These are phyloP conservation scores for Dasypogon diadema DNA, from an alignment of 2,888 invertebrate species.

Conservation along the genomic window DNA sequence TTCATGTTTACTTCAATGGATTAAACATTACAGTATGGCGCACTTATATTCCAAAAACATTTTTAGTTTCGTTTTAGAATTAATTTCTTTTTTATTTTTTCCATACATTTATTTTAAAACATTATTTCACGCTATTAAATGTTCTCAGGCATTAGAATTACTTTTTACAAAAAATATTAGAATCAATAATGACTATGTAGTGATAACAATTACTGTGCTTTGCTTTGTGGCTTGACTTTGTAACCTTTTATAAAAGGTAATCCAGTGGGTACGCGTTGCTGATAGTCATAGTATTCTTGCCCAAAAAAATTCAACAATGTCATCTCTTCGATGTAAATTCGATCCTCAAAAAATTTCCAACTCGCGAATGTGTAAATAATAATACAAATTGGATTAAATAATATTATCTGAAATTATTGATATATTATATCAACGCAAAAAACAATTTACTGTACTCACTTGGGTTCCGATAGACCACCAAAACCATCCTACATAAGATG, in stretches of 20 bases:
- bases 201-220: neutral
- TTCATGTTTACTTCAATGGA: too few relatives aligned
- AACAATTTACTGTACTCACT: too few relatives aligned
- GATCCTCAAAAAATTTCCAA: conserved; percentile 92
- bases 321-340: conserved; percentile 90
- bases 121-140: too few relatives aligned
- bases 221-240: conserved; percentile 59
- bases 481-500: conserved; percentile 99
- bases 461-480: conserved; percentile 99
- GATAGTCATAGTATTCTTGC: conserved; percentile 86
- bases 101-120: too few relatives aligned
- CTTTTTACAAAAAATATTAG: too few relatives aligned
- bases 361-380: conserved; percentile 84
- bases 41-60: too few relatives aligned
- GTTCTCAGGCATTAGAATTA: too few relatives aligned
- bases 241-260: conserved; percentile 90
- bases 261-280: conserved; percentile 84
- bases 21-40: too few relatives aligned
- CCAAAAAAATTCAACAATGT: conserved; percentile 93
- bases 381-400: conserved; percentile 91
- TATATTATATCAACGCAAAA: conserved; percentile 23
- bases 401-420: conserved; percentile 76
- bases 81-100: too few relatives aligned
- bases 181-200: too few relatives aligned
- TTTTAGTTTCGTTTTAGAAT: too few relatives aligned